Evolutionary conservation across 2,888 invertebrate genomes (phyloP), one percentile per base, ranked within the genome.

Genomic region (Pollenia labialis): DNA sequence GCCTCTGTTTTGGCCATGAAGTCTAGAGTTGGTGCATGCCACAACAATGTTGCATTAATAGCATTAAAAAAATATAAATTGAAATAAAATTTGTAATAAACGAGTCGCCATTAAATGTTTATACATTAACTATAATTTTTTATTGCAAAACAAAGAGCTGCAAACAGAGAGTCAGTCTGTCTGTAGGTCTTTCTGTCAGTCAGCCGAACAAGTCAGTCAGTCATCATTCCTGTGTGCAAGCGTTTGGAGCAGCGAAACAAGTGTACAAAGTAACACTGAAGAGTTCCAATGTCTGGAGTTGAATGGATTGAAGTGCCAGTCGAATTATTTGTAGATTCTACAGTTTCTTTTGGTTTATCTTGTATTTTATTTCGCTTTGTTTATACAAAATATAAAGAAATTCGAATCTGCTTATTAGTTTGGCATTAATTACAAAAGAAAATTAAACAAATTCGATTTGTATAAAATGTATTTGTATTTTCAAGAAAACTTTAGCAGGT

Each of bases 31-130:
- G 74, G 42, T 62, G 75, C 75, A 85, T 76, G 68, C 56, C 56
- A 69, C 87, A 85, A 87, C 87, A 85, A 44, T 86, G 87, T 87
- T 87, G 87, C 87, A 69, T 85, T 87, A 86, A 85, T 87, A 84
- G 85, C 85, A 80, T 88, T 87, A 86, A 85, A 86, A 85, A 85
- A 87, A 88, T 87, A 89, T 81, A 89, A 86, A 88, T 92, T 91
- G 91, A 91, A 92, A 92, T 92, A 92, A 92, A 93, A 92, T 90
- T 91, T 93, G 92, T 92, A 93, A 93, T 93, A 93, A 92, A 92
- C 92, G 92, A 92, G 92, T 92, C 90, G 90, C 92, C 93, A 92
- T 92, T 92, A 92, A 92, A 91, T 92, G 84, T 87, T 92, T 92
- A 92, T 93, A 92, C 93, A 92, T 92, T 92, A 93, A 92, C 91